Conservation (phyloP, 1,140 invertebrate species). For the Temnothorax curvispinosus region DNA sequence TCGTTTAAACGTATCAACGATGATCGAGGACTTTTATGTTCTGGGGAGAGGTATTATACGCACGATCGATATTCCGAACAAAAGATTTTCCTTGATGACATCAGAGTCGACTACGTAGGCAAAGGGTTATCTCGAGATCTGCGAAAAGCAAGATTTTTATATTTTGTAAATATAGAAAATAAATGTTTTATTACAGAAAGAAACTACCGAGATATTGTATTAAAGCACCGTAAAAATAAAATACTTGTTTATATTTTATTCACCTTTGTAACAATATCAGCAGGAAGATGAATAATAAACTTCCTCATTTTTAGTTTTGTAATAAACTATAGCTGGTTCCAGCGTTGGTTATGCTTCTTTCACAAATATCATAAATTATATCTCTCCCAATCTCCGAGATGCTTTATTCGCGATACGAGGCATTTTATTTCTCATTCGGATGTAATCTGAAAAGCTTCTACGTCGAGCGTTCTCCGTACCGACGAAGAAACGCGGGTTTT, state of each 20-base stretch:
- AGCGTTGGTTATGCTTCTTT: too few species aligned
- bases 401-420: too few species aligned
- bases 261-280: background rate
- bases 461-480: too few species aligned
- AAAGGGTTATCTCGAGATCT: background rate
- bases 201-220: background rate
- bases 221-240: background rate
- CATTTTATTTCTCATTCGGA: too few species aligned
- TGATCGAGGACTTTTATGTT: constrained; percentile 91
- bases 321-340: too few species aligned
- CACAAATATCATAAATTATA: too few species aligned
- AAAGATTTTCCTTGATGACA: constrained; percentile 61
- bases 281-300: background rate
- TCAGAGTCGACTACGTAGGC: background rate
- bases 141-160: background rate
- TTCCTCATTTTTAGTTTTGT: background rate
- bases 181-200: background rate
- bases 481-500: too few species aligned
- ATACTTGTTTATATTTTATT: background rate
- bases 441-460: too few species aligned
- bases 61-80: constrained; percentile 83
- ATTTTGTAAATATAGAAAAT: constrained; percentile 53
- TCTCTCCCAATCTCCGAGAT: too few species aligned
- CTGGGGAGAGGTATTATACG: constrained; percentile 88
- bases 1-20: constrained; percentile 88